Base-by-base conservation (phyloP, 2,797 vertebrate genomes). In the Petrocephalus sullivani region DNA sequence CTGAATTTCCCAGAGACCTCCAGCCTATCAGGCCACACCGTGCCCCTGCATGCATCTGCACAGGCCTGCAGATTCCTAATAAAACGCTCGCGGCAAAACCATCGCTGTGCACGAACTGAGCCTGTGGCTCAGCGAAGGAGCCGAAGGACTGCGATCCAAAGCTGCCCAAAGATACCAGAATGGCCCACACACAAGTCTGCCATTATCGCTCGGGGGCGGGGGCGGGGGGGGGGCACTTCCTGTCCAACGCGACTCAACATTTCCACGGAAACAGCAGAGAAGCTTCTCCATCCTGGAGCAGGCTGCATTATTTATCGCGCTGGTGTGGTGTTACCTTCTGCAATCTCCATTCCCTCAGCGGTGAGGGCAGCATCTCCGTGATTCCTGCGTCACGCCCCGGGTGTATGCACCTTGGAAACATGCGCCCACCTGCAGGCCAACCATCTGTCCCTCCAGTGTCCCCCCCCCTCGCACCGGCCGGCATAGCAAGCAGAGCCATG, bases 251-350 rank as follows among this genome's bases (percentile, higher is more conserved):
- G 46, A 83, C 46, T 83, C 41, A 83, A 83, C 46, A 53, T 83
- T 83, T 83, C 78, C 78, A 83, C 78, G 19, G 78, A 49, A 83
- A 83, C n/a, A 3, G 46, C 46, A 1, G 78, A 12, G 8, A 2
- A 9, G 49, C 19, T 53, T 19, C 78, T 83, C 49, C 75, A n/a
- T n/a, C 75, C 37, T 49, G n/a, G 33, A 9, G 21, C 46, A 83
- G 41, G 78, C 41, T 83, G 78, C 78, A 83, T 85, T 85, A 85
- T 85, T 85, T n/a, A 85, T 85, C 16, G 2, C 53, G 1, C 23
- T 37, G 56, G 54, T 16, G 33, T 6, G 21, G 5, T 0, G 5
- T 41, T 37, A 60, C 23, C 14, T 9, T 60, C 9, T 4, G 84
- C 28, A 54, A 58, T 4, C 28, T 16, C 1, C n/a, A 2, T 33